Evolutionary conservation across 2,888 invertebrate genomes (phyloP).

Genomic region (Synergus umbraculus): DNA sequence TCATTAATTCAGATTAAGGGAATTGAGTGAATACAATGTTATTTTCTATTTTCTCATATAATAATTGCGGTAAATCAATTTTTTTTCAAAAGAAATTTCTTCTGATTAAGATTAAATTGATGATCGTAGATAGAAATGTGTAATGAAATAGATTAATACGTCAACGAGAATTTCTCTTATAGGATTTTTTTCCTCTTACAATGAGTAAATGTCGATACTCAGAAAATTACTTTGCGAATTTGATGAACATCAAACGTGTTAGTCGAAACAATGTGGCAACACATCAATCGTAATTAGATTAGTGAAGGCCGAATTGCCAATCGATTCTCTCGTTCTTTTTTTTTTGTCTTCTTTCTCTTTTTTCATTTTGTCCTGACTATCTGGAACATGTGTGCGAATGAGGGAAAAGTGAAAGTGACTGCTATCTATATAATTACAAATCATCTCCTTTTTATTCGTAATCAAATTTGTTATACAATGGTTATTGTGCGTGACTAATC

Average conservation of each 20-base stretch:
- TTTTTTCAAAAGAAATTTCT: neutral
- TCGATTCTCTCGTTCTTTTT: neutral
- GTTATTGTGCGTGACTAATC: no score
- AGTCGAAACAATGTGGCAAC: neutral
- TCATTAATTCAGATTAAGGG: neutral
- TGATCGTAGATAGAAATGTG: neutral
- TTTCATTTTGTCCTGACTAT: neutral
- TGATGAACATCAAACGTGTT: neutral
- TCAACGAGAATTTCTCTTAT: neutral
- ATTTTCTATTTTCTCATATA: no score
- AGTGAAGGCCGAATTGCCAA: neutral
- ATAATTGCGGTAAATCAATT: neutral
- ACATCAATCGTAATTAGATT: slow-evolving; percentile 10
- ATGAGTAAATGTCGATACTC: slow-evolving; percentile 9
- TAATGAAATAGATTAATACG: neutral
- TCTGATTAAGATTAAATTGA: neutral
- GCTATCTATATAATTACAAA: neutral
- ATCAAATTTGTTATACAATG: neutral
- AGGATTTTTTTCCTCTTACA: neutral
- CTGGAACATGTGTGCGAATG: neutral
- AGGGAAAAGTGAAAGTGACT: neutral
- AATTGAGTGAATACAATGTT: no score
- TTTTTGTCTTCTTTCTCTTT: neutral
- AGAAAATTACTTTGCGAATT: slow-evolving; percentile 8
- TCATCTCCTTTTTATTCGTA: neutral